A percentile compares a stretch with the other conserved stretches of the same genome.
Evolutionary conservation across 2,797 vertebrate species (phyloP).

Genomic region (Microctenopoma steveboyesi): DNA sequence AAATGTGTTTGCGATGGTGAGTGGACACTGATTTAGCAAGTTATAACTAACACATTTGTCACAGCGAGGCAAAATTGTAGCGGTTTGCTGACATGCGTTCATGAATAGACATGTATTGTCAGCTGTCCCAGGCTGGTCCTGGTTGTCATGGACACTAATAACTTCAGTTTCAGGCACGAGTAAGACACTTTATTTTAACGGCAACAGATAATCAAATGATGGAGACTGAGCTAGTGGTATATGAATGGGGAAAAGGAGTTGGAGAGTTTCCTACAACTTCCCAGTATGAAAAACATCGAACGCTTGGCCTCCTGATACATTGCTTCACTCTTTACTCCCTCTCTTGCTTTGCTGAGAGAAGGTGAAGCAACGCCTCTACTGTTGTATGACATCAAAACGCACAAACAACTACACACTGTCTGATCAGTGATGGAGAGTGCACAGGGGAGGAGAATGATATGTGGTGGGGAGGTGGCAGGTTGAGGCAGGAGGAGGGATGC

Average conservation of each 20-base stretch:
- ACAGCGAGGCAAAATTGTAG: slow-evolving; percentile 30
- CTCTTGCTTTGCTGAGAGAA: slow-evolving; percentile 48
- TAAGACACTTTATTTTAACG: background rate
- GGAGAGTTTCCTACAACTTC: no score
- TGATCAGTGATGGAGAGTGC: slow-evolving; percentile 49
- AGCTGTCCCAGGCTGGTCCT: slow-evolving; percentile 54
- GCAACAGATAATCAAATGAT: no score
- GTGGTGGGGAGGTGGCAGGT: slow-evolving; percentile 53
- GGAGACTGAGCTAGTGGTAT: background rate
- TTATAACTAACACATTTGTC: slow-evolving; percentile 35
- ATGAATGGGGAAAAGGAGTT: background rate
- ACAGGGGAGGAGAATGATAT: slow-evolving; percentile 49
- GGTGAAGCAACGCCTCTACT: slow-evolving; percentile 39
- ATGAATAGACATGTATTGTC: slow-evolving; percentile 62
- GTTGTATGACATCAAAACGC: slow-evolving; percentile 44
- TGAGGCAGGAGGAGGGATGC: slow-evolving; percentile 30
- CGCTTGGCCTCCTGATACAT: slow-evolving; percentile 2
- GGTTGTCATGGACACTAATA: slow-evolving; percentile 44
- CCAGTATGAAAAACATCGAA: background rate
- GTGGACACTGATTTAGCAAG: slow-evolving; percentile 26
- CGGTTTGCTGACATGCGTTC: slow-evolving; percentile 45
- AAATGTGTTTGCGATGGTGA: slow-evolving; percentile 32
- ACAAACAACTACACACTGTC: slow-evolving; percentile 48
- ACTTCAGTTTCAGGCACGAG: slow-evolving; percentile 39
- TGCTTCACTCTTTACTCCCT: slow-evolving; percentile 5